These are phyloP conservation scores for Cerceris rybyensis DNA, from an alignment of 2,888 invertebrate genomes.

Conservation along the genomic window DNA sequence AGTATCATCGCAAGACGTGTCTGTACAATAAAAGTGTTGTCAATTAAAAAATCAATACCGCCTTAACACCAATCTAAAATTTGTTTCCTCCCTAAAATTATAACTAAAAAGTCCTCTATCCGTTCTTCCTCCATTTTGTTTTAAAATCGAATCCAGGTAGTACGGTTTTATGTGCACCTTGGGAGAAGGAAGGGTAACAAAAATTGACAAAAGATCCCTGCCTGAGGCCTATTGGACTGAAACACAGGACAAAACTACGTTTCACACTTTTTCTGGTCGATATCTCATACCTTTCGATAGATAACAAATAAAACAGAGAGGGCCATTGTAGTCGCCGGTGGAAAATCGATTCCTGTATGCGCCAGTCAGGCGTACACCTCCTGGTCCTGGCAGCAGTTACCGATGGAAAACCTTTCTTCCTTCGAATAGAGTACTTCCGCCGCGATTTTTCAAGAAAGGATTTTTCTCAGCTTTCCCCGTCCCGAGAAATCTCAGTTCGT, in stretches of 20 bases:
- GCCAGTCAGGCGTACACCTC: conserved; percentile 1
- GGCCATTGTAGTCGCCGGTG: not conserved
- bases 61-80: too few relatives aligned
- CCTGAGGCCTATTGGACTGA: not conserved
- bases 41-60: too few relatives aligned
- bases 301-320: conserved; percentile 8
- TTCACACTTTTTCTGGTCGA: not conserved
- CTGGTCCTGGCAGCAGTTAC: not conserved
- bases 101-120: not conserved
- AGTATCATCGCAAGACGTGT: too few relatives aligned
- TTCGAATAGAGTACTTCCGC: conserved; percentile 34
- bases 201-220: not conserved
- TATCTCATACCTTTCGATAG: conserved; percentile 6
- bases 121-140: not conserved
- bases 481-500: conserved; percentile 8
- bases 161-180: not conserved
- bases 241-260: not conserved
- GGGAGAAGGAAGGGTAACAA: not conserved
- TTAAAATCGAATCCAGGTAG: not conserved
- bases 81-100: too few relatives aligned
- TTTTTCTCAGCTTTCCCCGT: conserved; percentile 18
- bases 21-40: too few relatives aligned
- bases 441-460: conserved; percentile 27
- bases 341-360: conserved; percentile 29
- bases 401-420: conserved; percentile 30